Evolutionary conservation across 2,888 invertebrate genomes (phyloP).

Genomic region (Corythucha ciliata): DNA sequence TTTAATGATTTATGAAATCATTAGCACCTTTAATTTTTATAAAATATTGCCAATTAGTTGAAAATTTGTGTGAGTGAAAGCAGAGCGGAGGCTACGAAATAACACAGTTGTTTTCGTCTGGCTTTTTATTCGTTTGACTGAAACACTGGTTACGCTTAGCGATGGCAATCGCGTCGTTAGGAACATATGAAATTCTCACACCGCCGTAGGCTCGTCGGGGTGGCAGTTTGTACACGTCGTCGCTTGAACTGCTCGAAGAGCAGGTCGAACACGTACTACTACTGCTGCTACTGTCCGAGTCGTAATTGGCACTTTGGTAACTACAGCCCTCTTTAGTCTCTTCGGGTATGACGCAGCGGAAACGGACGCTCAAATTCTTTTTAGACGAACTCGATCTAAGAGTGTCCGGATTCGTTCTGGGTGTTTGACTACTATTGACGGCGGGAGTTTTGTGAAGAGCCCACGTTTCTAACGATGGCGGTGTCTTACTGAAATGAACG

Average conservation of each 20-base stretch:
- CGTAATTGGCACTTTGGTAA: constrained; percentile 19
- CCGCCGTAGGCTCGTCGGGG: constrained; percentile 76
- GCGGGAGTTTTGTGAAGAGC: constrained; percentile 15
- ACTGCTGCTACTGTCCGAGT: constrained; percentile 20
- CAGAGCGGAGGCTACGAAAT: constrained; percentile 32
- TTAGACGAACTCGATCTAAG: constrained; percentile 30
- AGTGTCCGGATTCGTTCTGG: constrained; percentile 24
- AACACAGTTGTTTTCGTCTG: constrained; percentile 35
- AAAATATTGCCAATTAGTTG: too few species aligned
- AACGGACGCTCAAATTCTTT: constrained; percentile 28
- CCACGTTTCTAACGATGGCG: constrained; percentile 44
- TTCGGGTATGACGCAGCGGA: constrained; percentile 28
- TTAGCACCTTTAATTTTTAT: too few species aligned
- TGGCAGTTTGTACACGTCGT: constrained; percentile 78
- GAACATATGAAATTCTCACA: constrained; percentile 84
- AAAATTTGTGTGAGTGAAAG: too few species aligned
- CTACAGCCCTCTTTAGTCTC: constrained; percentile 19
- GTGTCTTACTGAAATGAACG: constrained; percentile 37
- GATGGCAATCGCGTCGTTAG: constrained; percentile 80
- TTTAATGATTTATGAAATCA: too few species aligned
- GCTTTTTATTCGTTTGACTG: constrained; percentile 29
- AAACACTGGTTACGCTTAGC: constrained; percentile 46
- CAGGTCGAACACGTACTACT: constrained; percentile 80
- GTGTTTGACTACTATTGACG: constrained; percentile 1
- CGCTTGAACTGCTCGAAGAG: constrained; percentile 63